Base-by-base conservation (phyloP, 2,888 invertebrate species). In the Auanema sp. region DNA sequence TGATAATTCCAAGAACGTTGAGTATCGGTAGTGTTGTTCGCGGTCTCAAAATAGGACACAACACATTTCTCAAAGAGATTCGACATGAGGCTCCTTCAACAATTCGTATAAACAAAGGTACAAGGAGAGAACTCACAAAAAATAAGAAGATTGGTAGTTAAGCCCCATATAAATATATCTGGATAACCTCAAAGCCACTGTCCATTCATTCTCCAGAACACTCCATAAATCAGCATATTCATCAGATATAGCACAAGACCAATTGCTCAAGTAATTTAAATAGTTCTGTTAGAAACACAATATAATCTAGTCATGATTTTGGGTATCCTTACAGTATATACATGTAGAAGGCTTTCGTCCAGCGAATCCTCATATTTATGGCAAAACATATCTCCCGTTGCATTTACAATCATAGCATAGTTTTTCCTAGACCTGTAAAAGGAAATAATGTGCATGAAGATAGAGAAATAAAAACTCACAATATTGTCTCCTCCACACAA, bases 401-500 rank as follows among this genome's bases (percentile, higher is more conserved):
- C 47, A 47, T 47, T 21, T 47, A 18, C 47, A 47, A 16, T 16
- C 8, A 1, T 8, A 47, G 21, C 21, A 47, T 18, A 47, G 5
- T 1, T 1, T 1, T 47, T 16, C 1, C n/a, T 23, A 8, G n/a
- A 10, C 12, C 2, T n/a, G 24, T 23, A 24, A 52, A n/a, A n/a
- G n/a, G n/a, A n/a, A n/a, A n/a, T n/a, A n/a, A n/a, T n/a, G n/a
- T n/a, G n/a, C n/a, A 54, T 14, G 33, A 12, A 1, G 1, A 18
- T n/a, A 16, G 51, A 50, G 18, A 11, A 11, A 50, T 50, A 16
- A 11, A 50, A 14, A 24, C 12, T 44, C n/a, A 59, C 60, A 51
- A n/a, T 47, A 91, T 89, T 14, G 93, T 92, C 53, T 92, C 89
- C 78, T 90, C 89, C 59, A 96, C 85, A 0, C 92, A 92, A 80